Evolutionary conservation across 35 echinoderm and acorn worm genomes (phyloP).

Genomic region (Holothuria glaberrima): DNA sequence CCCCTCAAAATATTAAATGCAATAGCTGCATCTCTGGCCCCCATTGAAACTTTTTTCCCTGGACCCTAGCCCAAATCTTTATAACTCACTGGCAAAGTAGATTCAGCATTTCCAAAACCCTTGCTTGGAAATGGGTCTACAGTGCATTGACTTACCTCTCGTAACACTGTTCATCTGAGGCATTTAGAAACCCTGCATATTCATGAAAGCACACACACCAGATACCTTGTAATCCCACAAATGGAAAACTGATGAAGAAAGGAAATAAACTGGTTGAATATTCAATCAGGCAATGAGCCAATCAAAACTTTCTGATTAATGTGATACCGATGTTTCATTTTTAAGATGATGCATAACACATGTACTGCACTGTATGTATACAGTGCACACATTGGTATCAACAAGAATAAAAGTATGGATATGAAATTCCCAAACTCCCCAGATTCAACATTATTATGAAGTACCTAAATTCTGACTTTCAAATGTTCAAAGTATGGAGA

Average conservation of each 20-base stretch:
- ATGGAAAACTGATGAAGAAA: constrained; percentile 9
- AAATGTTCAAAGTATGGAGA: too few species aligned
- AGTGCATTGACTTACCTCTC: background rate
- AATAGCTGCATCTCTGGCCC: too few species aligned
- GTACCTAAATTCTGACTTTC: too few species aligned
- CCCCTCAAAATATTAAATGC: too few species aligned
- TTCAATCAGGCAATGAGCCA: background rate
- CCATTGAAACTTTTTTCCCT: background rate
- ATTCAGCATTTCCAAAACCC: background rate
- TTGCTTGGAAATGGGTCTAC: background rate
- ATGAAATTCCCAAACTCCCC: background rate
- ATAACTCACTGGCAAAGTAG: background rate
- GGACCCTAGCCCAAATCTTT: background rate
- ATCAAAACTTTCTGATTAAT: background rate
- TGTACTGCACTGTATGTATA: background rate
- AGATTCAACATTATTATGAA: too few species aligned
- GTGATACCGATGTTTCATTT: background rate
- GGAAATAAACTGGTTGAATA: background rate
- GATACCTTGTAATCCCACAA: constrained; percentile 9
- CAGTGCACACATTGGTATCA: background rate
- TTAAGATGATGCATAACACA: background rate
- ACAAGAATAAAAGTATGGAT: background rate
- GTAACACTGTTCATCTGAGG: constrained; percentile 13
- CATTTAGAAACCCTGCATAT: constrained; percentile 35
- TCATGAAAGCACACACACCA: constrained; percentile 50